Evolutionary conservation across 2,888 invertebrate genomes (phyloP), one percentile per base, ranked within the genome.

Genomic region (Drosophila mulleri): DNA sequence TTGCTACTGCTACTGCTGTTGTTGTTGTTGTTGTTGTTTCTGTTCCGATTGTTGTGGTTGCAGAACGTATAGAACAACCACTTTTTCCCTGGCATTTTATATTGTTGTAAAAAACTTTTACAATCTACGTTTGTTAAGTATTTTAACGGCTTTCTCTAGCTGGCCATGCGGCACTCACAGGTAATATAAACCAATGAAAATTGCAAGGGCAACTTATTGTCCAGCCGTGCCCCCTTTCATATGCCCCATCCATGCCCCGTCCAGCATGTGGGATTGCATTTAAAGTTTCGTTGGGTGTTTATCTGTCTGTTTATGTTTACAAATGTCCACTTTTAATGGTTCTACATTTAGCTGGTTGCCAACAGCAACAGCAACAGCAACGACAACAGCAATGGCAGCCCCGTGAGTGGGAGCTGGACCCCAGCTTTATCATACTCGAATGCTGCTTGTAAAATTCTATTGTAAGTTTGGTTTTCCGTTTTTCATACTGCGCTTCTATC

Each of bases 61-160:
- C 60, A 50, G 54, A 57, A 56, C 54, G 47, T 23, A 58, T 37
- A 71, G 61, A 26, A 26, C 82, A 76, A 72, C 78, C 74, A 83
- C 67, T 73, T 74, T 80, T 73, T 74, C 45, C 69, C 68, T 64
- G 70, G 56, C 64, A 77, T 84, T 86, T 82, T 82, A 82, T 89
- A 82, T 82, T 86, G 80, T 78, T 86, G 75, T 78, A 69, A 48
- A 76, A 86, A 89, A 88, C 78, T 86, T 87, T 86, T 82, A 80
- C 87, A 91, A 90, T 87, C 90, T 90, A 80, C 82, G 87, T 90
- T 84, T 90, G 90, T 90, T 90, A 90, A 91, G 89, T 90, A 89
- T 91, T 90, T 91, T 90, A 82, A 88, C 87, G 89, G 84, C 75
- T 80, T 75, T 81, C 73, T 73, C 64, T 83, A 50, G 67, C 73